Evolutionary conservation across 2,888 invertebrate genomes (phyloP).

Genomic region (Erebia epiphron): DNA sequence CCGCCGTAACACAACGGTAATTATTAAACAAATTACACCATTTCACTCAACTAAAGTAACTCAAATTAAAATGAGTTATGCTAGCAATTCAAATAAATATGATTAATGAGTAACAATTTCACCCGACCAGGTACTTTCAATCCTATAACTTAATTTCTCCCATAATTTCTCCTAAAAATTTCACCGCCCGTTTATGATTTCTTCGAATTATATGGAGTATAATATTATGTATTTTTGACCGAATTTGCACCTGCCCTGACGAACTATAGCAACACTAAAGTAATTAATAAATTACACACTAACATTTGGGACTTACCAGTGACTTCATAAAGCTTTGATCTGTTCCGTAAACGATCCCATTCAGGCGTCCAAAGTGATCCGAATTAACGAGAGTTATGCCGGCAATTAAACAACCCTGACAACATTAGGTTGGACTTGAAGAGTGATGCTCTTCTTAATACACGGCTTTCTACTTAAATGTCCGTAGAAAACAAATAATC

Average conservation of each 20-base stretch:
- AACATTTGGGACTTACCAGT: constrained; percentile 58
- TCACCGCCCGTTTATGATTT: too few species aligned
- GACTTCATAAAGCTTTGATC: constrained; percentile 68
- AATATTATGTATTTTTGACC: too few species aligned
- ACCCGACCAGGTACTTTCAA: neutral
- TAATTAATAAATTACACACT: constrained; percentile 17
- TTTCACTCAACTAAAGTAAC: constrained; percentile 6
- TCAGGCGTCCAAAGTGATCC: constrained; percentile 45
- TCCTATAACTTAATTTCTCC: too few species aligned
- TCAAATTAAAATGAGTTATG: constrained; percentile 10
- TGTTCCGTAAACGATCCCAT: constrained; percentile 57
- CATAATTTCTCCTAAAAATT: too few species aligned
- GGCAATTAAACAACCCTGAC: constrained; percentile 36
- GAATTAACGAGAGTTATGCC: constrained; percentile 40
- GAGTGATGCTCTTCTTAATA: constrained; percentile 34
- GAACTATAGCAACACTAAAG: too few species aligned
- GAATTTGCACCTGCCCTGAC: too few species aligned
- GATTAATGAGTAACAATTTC: constrained; percentile 4
- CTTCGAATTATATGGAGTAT: too few species aligned
- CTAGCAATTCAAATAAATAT: neutral
- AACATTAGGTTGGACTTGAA: constrained; percentile 34
- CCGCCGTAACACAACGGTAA: neutral
- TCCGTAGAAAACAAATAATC: constrained; percentile 29
- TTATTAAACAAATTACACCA: constrained; percentile 1
- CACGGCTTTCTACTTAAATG: constrained; percentile 35